Evolutionary conservation across 2,797 vertebrate genomes (phyloP).

Genomic region (Schizopygopsis pylzovi): DNA sequence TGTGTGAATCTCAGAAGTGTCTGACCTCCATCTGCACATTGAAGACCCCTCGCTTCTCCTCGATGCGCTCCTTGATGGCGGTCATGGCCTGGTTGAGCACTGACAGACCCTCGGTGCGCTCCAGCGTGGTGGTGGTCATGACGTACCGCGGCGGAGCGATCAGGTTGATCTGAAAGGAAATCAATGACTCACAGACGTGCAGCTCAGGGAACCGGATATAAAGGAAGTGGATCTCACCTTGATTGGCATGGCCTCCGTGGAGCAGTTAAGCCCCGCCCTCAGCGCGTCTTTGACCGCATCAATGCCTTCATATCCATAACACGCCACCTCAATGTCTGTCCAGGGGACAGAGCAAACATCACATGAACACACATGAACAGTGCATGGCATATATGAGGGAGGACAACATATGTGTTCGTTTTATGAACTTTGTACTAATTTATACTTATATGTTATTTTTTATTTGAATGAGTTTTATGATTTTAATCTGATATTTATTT

Average conservation of each 20-base stretch:
- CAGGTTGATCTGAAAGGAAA: slow-evolving; percentile 88
- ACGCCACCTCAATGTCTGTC: slow-evolving; percentile 97
- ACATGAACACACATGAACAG: not conserved
- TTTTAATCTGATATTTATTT: too few relatives aligned
- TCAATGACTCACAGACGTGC: not conserved
- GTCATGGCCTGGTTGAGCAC: slow-evolving; percentile 98
- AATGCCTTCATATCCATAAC: slow-evolving; percentile 98
- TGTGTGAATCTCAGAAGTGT: not conserved
- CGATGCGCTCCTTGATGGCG: slow-evolving; percentile 98
- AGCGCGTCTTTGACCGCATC: slow-evolving; percentile 97
- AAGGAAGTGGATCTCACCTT: slow-evolving; percentile 78
- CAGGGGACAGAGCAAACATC: not conserved
- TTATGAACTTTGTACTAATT: not conserved
- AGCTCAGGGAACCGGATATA: too few relatives aligned
- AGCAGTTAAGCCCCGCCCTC: slow-evolving; percentile 92
- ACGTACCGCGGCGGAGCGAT: slow-evolving; percentile 98
- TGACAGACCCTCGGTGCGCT: slow-evolving; percentile 96
- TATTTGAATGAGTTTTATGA: too few relatives aligned
- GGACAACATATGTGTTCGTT: not conserved
- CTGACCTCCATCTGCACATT: slow-evolving; percentile 98
- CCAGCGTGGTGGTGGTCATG: slow-evolving; percentile 98
- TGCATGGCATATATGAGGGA: not conserved
- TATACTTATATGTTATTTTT: too few relatives aligned
- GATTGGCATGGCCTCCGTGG: slow-evolving; percentile 97
- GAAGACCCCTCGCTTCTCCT: slow-evolving; percentile 98